phyloP scores from a whole-genome alignment of 2,797 vertebrate species.

The Argya squamiceps region DNA sequence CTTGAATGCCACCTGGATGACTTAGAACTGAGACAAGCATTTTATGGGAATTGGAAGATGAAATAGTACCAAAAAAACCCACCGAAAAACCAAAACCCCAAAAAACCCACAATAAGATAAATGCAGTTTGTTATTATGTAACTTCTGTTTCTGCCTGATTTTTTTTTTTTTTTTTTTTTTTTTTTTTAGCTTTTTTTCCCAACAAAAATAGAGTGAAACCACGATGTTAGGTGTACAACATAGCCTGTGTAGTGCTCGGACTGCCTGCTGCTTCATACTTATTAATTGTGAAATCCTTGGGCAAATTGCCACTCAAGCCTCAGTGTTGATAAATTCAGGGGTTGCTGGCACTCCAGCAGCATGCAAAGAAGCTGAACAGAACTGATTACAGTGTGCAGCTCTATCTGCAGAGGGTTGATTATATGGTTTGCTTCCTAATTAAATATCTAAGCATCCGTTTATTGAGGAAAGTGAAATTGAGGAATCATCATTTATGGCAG shows the following conservation, averaged over 20 bases:
- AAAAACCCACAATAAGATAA: background rate
- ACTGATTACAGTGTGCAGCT: slow-evolving; percentile 10
- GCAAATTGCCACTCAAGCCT: slow-evolving; percentile 35
- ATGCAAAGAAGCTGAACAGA: background rate
- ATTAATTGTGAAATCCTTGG: slow-evolving; percentile 38
- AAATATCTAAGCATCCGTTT: slow-evolving; percentile 29
- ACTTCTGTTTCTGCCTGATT: background rate
- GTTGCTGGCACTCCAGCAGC: background rate
- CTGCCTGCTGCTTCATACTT: slow-evolving; percentile 48
- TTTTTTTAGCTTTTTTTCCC: background rate
- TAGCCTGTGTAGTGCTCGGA: background rate
- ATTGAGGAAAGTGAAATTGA: background rate
- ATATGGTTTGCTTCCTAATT: slow-evolving; percentile 52
- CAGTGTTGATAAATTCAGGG: slow-evolving; percentile 38
- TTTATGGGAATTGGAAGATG: background rate
- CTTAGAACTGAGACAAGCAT: background rate
- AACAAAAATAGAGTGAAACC: background rate
- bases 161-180: background rate
- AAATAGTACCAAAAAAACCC: background rate
- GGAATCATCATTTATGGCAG: background rate
- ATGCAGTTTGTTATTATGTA: background rate
- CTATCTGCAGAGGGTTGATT: slow-evolving; percentile 31
- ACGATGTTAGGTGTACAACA: background rate
- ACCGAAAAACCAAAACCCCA: background rate
- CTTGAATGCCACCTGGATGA: background rate